Conservation (phyloP, 2,113 vertebrate genomes). For the Tetrax tetrax region DNA sequence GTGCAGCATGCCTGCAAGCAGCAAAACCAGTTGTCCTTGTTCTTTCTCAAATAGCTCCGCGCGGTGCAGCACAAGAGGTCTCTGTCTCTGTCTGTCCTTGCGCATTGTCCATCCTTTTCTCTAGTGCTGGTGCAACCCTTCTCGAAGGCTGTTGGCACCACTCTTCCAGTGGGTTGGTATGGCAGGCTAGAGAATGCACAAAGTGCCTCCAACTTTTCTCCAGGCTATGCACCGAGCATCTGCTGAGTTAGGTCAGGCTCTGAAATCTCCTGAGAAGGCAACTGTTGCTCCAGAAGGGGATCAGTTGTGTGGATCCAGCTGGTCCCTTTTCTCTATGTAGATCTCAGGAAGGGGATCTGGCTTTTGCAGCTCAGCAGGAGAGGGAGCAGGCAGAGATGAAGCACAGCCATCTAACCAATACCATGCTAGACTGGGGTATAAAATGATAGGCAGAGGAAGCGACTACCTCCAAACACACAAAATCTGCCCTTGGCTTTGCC, state of each 20-base stretch:
- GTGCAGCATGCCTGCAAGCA: neutral
- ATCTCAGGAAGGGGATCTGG: neutral
- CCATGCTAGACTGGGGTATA: neutral
- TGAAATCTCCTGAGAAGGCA: neutral
- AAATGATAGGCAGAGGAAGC: neutral
- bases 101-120: neutral
- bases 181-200: slow-evolving; percentile 45
- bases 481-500: neutral
- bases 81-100: neutral
- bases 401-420: neutral
- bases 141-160: neutral
- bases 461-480: slow-evolving; percentile 26
- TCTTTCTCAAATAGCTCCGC: neutral
- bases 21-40: neutral
- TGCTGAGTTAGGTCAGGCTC: slow-evolving; percentile 16
- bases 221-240: slow-evolving; percentile 50
- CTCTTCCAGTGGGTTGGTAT: neutral
- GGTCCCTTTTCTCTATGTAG: neutral
- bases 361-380: neutral
- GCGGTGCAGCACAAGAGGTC: neutral
- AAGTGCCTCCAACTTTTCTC: slow-evolving; percentile 66
- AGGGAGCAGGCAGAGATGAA: neutral
- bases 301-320: neutral
- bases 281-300: neutral
- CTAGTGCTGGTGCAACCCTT: neutral